Evolutionary conservation across 2,888 invertebrate genomes (phyloP).

Genomic region (Leptopilina drosophilae): DNA sequence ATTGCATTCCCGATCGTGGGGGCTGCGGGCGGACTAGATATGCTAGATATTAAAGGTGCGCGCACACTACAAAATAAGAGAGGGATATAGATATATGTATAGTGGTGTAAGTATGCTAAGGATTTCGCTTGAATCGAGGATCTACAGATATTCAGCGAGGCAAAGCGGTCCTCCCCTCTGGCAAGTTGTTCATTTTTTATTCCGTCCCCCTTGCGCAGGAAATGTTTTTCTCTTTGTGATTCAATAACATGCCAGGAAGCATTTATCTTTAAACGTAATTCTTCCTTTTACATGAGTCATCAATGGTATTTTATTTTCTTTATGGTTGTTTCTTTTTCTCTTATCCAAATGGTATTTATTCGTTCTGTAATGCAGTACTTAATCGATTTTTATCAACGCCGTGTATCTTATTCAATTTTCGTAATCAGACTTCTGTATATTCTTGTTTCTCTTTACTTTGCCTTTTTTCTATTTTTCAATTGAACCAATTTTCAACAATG

Average conservation of each 20-base stretch:
- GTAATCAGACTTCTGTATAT: too few relatives aligned
- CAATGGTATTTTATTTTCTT: slow-evolving; percentile 9
- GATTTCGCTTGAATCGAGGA: slow-evolving; percentile 21
- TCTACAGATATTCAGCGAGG: slow-evolving; percentile 1
- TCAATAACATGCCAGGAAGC: slow-evolving; percentile 19
- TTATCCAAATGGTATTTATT: not conserved
- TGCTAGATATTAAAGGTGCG: slow-evolving; percentile 23
- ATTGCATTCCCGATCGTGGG: slow-evolving; percentile 26
- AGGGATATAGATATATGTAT: not conserved
- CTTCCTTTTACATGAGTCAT: slow-evolving; percentile 19
- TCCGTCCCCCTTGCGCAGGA: slow-evolving; percentile 21
- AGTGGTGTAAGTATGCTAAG: slow-evolving; percentile 13
- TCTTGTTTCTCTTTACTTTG: too few relatives aligned
- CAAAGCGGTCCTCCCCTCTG: slow-evolving; percentile 1
- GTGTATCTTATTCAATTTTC: too few relatives aligned
- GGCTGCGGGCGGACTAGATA: slow-evolving; percentile 37
- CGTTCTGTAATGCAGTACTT: too few relatives aligned
- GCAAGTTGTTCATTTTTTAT: slow-evolving; percentile 20
- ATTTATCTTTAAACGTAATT: slow-evolving; percentile 1
- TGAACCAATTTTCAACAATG: too few relatives aligned
- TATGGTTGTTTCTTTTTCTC: not conserved
- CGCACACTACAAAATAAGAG: not conserved
- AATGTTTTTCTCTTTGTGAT: slow-evolving; percentile 20
- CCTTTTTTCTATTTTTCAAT: too few relatives aligned
- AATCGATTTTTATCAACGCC: too few relatives aligned